Conservation (phyloP, 30 jellyfish, hydroid and myxozoan species). For the Sanderia malayensis region DNA sequence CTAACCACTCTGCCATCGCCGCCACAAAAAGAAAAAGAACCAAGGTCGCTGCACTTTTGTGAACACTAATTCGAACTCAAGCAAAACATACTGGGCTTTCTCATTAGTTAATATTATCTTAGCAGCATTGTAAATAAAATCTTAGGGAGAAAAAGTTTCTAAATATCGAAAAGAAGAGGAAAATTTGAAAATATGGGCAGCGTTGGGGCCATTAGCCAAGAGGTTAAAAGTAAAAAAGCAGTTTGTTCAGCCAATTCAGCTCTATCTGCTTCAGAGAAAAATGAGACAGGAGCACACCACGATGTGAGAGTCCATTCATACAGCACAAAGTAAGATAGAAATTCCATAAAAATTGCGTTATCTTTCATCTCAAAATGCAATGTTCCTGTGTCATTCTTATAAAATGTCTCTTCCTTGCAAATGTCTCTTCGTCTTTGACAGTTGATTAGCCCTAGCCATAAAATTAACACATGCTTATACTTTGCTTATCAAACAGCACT, state of each 20-base stretch:
- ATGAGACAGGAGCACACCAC: conserved; percentile 3
- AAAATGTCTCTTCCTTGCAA: neutral
- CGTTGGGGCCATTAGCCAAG: conserved; percentile 1
- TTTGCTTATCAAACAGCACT: neutral
- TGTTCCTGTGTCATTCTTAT: too few species aligned
- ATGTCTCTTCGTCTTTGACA: neutral
- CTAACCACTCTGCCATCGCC: too few species aligned
- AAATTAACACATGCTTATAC: neutral
- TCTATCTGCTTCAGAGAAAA: neutral
- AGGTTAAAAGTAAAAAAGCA: neutral
- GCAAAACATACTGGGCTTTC: conserved; percentile 1
- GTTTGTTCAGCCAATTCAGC: neutral
- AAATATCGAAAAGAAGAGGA: neutral
- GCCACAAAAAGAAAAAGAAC: too few species aligned
- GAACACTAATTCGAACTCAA: neutral
- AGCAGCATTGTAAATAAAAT: neutral
- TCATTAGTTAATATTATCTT: neutral
- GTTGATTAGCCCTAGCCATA: neutral
- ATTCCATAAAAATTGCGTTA: neutral
- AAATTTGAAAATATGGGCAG: neutral
- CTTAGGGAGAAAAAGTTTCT: neutral
- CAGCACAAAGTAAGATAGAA: neutral
- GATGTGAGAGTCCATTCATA: neutral
- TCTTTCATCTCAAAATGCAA: too few species aligned
- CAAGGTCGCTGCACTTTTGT: neutral